Evolutionary conservation across 2,888 invertebrate genomes (phyloP).

Genomic region (Sinopyrophorus schimmeli): DNA sequence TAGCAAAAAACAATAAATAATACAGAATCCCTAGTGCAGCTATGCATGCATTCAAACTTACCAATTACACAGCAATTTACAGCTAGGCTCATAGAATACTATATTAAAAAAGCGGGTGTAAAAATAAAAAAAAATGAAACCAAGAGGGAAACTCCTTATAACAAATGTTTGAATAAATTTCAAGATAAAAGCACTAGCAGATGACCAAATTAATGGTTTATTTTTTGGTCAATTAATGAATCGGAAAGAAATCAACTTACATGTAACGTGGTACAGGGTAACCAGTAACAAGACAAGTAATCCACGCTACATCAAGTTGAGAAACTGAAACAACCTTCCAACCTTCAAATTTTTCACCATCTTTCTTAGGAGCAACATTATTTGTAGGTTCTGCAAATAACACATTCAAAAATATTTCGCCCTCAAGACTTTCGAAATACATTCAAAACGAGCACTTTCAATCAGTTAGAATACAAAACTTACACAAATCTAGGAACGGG

Average conservation of each 20-base stretch:
- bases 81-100: too few species aligned
- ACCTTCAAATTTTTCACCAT: conserved; percentile 58
- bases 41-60: conserved; percentile 35
- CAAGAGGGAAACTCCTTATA: too few species aligned
- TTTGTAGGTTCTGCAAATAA: conserved; percentile 61
- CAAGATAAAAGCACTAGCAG: too few species aligned
- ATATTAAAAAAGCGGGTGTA: conserved; percentile 6
- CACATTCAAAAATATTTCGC: not conserved
- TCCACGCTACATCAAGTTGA: conserved; percentile 59
- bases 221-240: too few species aligned
- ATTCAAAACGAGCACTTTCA: conserved; percentile 21
- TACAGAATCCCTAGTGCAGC: conserved; percentile 46
- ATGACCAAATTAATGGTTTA: too few species aligned
- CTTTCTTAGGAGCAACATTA: conserved; percentile 66
- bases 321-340: conserved; percentile 62
- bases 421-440: not conserved
- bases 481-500: conserved; percentile 61
- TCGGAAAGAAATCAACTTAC: conserved; percentile 27
- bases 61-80: too few species aligned
- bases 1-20: conserved; percentile 31
- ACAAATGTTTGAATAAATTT: too few species aligned
- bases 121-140: too few species aligned
- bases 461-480: conserved; percentile 33
- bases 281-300: conserved; percentile 71
- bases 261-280: conserved; percentile 59